Evolutionary conservation across 2,797 vertebrate genomes (phyloP).

Genomic region (Gambelia wislizenii): DNA sequence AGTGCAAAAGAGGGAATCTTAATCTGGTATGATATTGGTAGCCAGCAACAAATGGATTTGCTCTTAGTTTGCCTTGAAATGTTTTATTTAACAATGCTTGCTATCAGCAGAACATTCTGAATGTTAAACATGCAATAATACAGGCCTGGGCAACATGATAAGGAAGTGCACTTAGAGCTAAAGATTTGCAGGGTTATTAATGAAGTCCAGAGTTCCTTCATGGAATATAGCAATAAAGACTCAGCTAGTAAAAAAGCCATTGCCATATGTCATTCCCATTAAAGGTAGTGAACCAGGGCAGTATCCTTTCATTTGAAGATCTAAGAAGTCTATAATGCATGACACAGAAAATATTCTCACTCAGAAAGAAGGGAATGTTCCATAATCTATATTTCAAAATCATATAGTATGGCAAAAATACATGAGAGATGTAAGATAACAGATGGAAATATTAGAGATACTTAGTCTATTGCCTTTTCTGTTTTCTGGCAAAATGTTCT

Average conservation of each 20-base stretch:
- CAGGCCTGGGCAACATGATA: slow-evolving; percentile 55
- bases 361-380: not conserved
- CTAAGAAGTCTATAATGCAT: accelerated
- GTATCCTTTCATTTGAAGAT: not conserved
- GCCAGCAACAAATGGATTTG: slow-evolving; percentile 35
- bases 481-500: not conserved
- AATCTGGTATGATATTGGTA: slow-evolving; percentile 30
- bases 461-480: not conserved
- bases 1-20: not conserved
- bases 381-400: not conserved
- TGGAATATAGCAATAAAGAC: slow-evolving; percentile 34
- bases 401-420: not conserved
- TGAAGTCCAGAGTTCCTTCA: not conserved
- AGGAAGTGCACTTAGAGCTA: slow-evolving; percentile 54
- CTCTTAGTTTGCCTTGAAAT: slow-evolving; percentile 2
- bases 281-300: slow-evolving; percentile 25
- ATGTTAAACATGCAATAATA: slow-evolving; percentile 39
- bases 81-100: slow-evolving; percentile 47
- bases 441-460: not conserved
- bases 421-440: not conserved
- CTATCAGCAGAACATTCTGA: slow-evolving; percentile 39
- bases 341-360: not conserved
- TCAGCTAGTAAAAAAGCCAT: slow-evolving; percentile 29
- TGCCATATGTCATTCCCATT: slow-evolving; percentile 42
- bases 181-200: slow-evolving; percentile 19